A percentile compares a stretch with the other conserved stretches of the same genome.
Conservation (phyloP, 2,888 invertebrate genomes). For the Gortyna flavago region DNA sequence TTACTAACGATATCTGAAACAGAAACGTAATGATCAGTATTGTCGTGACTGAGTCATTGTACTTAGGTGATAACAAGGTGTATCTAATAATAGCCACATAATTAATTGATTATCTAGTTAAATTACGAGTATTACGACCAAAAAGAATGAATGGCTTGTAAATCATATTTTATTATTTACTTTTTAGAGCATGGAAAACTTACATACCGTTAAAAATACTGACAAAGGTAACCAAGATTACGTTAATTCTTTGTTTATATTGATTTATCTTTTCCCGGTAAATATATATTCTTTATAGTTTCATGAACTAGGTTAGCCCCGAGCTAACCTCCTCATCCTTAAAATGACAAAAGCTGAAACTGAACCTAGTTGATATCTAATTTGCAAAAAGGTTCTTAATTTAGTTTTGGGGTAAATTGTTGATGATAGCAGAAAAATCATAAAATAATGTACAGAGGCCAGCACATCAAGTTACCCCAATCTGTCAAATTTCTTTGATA, state of each 20-base stretch:
- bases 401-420: not conserved
- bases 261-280: not conserved
- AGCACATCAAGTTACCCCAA: too few relatives aligned
- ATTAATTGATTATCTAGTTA: not conserved
- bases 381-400: not conserved
- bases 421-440: not conserved
- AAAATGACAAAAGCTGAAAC: not conserved
- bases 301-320: not conserved
- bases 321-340: not conserved
- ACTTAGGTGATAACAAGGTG: not conserved
- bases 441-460: not conserved
- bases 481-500: too few relatives aligned
- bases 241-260: too few relatives aligned
- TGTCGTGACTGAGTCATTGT: not conserved
- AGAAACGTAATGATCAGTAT: constrained; percentile 55
- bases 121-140: constrained; percentile 8
- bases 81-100: constrained; percentile 17
- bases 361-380: not conserved
- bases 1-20: constrained; percentile 96
- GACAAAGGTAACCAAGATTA: not conserved
- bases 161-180: not conserved
- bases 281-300: not conserved
- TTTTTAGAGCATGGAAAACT: not conserved
- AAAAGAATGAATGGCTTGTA: constrained; percentile 12
- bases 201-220: not conserved